These are phyloP conservation scores for Thereva nobilitata DNA, from an alignment of 2,888 invertebrate genomes.

Conservation along the genomic window DNA sequence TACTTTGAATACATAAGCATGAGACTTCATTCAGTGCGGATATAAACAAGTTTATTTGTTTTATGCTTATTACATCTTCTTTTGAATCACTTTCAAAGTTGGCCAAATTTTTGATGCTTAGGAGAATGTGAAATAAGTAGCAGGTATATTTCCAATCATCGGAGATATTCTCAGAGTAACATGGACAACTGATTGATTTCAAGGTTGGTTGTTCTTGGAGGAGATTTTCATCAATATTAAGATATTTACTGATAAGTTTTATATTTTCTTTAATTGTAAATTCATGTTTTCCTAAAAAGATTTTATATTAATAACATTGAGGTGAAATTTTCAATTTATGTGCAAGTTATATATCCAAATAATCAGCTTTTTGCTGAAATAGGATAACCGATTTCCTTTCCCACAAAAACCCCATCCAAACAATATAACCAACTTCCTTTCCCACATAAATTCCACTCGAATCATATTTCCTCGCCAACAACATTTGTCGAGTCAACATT, in stretches of 20 bases:
- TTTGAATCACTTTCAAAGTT: conserved; percentile 50
- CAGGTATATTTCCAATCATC: conserved; percentile 43
- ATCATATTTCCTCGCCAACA: too few relatives aligned
- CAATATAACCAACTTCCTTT: too few relatives aligned
- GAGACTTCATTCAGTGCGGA: conserved; percentile 48
- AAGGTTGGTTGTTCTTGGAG: not conserved
- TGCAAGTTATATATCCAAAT: conserved; percentile 46
- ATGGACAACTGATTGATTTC: not conserved
- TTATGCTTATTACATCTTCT: conserved; percentile 52
- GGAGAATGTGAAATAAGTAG: conserved; percentile 48
- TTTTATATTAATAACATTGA: not conserved
- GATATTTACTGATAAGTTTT: conserved; percentile 43
- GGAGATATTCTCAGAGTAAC: not conserved
- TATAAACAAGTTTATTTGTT: conserved; percentile 48
- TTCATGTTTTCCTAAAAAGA: conserved; percentile 18
- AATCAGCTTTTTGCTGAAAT: conserved; percentile 39
- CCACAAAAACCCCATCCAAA: too few relatives aligned
- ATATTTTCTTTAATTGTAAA: conserved; percentile 45
- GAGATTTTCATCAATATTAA: conserved; percentile 32
- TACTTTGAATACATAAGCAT: conserved; percentile 46
- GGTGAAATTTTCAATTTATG: not conserved
- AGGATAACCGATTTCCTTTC: too few relatives aligned
- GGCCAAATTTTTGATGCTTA: conserved; percentile 44
- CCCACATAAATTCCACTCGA: too few relatives aligned
- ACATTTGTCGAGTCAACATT: too few relatives aligned